These are phyloP conservation scores for Carlito syrichta DNA, from an alignment of 2,113 vertebrate species.

Conservation along the genomic window DNA sequence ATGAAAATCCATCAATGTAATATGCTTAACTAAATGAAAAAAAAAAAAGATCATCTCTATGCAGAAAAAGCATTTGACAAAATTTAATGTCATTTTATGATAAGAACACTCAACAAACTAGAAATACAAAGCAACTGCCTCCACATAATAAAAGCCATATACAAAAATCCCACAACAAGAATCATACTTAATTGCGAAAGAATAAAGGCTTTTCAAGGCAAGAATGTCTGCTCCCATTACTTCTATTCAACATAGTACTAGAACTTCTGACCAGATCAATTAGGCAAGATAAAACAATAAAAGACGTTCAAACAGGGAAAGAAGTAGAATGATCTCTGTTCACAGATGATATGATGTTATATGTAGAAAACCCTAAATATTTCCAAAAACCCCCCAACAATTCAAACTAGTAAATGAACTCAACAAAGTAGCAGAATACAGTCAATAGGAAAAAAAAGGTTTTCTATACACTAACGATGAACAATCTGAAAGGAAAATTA, in stretches of 20 bases:
- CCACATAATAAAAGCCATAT: not conserved
- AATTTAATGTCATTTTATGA: not conserved
- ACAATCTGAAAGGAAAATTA: not conserved
- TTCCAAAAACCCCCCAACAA: too few species aligned
- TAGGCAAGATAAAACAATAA: not conserved
- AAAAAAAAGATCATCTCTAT: not conserved
- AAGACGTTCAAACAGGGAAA: not conserved
- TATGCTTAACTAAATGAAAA: not conserved
- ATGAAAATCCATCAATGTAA: not conserved
- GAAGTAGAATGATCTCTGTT: not conserved
- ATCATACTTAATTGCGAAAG: not conserved
- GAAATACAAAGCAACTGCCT: not conserved
- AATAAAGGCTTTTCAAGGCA: not conserved
- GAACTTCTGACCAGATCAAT: not conserved
- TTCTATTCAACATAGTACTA: not conserved
- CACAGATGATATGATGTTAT: not conserved
- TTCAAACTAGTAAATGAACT: not conserved
- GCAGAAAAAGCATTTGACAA: not conserved
- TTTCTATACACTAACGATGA: not conserved
- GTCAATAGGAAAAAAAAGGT: not conserved
- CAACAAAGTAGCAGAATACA: not conserved
- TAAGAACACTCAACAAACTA: too few species aligned
- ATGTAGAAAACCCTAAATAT: not conserved
- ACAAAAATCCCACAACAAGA: not conserved
- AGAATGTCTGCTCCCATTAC: not conserved